Evolutionary conservation across 2,888 invertebrate species (phyloP), one percentile per base, ranked within the genome.

Genomic region (Caenorhabditis angaria): DNA sequence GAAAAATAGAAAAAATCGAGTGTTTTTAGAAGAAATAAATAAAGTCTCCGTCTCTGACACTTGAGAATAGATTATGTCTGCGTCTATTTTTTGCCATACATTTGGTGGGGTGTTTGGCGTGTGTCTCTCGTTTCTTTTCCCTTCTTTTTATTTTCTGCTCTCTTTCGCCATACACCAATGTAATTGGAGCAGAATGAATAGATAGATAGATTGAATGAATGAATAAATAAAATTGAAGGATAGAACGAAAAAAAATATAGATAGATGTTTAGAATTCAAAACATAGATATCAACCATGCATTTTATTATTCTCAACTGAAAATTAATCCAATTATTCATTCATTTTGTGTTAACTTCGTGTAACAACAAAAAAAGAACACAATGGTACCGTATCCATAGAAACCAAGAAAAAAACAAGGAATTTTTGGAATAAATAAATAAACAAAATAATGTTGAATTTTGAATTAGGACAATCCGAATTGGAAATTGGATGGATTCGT

Each of bases 351-450:
- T n/a, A n/a, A n/a, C n/a, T n/a, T n/a, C n/a, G n/a, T n/a, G n/a
- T n/a, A n/a, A n/a, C n/a, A n/a, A n/a, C n/a, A n/a, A n/a, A n/a
- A 14, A 14, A 41, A 14, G 41, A 41, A 41, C 41, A 41, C 41
- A 12, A 41, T 41, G 41, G 41, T 41, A 41, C 41, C 41, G 41
- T 41, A 41, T 41, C 41, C 41, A 41, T 41, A 41, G 41, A 41
- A 41, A 41, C 41, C 41, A 18, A 41, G 18, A 10, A 18, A 41
- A 41, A 41, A 18, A 14, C 41, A 14, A 41, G 18, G 18, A 41
- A 41, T 41, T n/a, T n/a, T n/a, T n/a, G n/a, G 10, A 32, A 32
- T 32, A 32, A 32, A 32, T 32, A 32, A 5, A 41, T 41, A 41
- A 41, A 41, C 41, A 41, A 41, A 41, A 41, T 41, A 14, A n/a